Conservation (phyloP, 2,888 invertebrate species). For the Hydriomena furcata region DNA sequence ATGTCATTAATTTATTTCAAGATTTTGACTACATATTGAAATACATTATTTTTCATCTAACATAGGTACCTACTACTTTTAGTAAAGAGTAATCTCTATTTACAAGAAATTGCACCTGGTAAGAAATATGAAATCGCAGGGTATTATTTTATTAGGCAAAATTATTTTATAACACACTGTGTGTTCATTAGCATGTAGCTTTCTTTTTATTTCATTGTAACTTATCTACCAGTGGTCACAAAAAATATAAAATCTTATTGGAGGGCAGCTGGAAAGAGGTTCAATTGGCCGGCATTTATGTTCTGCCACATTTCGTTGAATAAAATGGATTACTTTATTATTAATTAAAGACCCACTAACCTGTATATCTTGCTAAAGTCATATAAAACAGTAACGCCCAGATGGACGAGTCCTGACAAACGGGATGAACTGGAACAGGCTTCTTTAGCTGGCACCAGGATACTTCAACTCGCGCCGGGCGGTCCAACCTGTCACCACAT, state of each 20-base stretch:
- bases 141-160: too few relatives aligned
- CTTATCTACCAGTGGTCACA: not conserved
- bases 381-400: constrained; percentile 97
- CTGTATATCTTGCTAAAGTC: constrained; percentile 97
- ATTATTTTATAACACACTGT: too few relatives aligned
- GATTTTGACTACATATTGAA: too few relatives aligned
- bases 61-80: too few relatives aligned
- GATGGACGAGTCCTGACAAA: constrained; percentile 88
- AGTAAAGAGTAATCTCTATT: too few relatives aligned
- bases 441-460: constrained; percentile 65
- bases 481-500: constrained; percentile 72
- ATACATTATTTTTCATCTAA: too few relatives aligned
- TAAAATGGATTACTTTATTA: not conserved
- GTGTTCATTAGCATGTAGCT: too few relatives aligned
- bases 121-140: too few relatives aligned
- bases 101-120: too few relatives aligned
- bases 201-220: too few relatives aligned
- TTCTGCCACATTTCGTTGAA: not conserved
- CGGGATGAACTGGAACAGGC: constrained; percentile 79
- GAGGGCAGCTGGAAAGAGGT: not conserved
- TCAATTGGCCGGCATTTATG: not conserved
- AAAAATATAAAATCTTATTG: not conserved
- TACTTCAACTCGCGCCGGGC: constrained; percentile 70
- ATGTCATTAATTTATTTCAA: too few relatives aligned
- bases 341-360: constrained; percentile 79